A percentile compares a stretch with the other conserved stretches of the same genome.
Evolutionary conservation across 2,113 vertebrate genomes (phyloP).

Genomic region (Planiliza haematocheilus): DNA sequence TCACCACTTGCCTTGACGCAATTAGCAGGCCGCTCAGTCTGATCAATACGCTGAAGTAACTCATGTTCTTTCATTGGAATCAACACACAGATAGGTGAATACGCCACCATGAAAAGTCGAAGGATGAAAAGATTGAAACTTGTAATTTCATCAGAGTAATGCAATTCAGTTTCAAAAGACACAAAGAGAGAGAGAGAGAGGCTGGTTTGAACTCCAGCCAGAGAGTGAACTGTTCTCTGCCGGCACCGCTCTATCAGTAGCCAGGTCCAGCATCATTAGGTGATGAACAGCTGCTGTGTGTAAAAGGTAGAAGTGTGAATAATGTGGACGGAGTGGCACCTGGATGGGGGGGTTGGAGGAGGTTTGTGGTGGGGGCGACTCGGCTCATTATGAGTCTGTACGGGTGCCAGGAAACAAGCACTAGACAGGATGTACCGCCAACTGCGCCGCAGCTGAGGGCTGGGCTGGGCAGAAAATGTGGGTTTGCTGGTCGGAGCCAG

Average conservation of each 20-base stretch:
- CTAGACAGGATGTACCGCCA: conserved; percentile 57
- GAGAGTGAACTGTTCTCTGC: conserved; percentile 43
- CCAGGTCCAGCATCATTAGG: conserved; percentile 72
- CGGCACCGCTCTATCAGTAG: conserved; percentile 43
- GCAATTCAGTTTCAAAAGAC: conserved; percentile 19
- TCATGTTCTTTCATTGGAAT: conserved; percentile 60
- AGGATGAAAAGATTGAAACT: conserved; percentile 8
- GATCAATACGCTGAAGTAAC: conserved; percentile 60
- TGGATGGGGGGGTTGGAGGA: conserved; percentile 57
- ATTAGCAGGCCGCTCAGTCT: conserved; percentile 52
- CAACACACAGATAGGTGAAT: conserved; percentile 20
- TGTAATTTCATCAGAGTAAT: conserved; percentile 20
- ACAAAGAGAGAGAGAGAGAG: not conserved
- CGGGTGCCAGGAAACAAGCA: conserved; percentile 67
- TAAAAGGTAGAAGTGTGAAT: conserved; percentile 79
- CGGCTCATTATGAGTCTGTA: conserved; percentile 70
- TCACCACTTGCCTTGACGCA: conserved; percentile 45
- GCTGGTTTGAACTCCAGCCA: conserved; percentile 37
- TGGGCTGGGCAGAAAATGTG: conserved; percentile 35
- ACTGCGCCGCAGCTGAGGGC: conserved; percentile 59
- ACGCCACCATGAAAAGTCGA: not conserved
- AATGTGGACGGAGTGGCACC: conserved; percentile 78
- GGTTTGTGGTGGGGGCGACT: conserved; percentile 55
- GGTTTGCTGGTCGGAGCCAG: conserved; percentile 23
- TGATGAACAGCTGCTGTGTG: conserved; percentile 79